Evolutionary conservation across 2,888 invertebrate species (phyloP).

Genomic region (Mayetiola destructor): DNA sequence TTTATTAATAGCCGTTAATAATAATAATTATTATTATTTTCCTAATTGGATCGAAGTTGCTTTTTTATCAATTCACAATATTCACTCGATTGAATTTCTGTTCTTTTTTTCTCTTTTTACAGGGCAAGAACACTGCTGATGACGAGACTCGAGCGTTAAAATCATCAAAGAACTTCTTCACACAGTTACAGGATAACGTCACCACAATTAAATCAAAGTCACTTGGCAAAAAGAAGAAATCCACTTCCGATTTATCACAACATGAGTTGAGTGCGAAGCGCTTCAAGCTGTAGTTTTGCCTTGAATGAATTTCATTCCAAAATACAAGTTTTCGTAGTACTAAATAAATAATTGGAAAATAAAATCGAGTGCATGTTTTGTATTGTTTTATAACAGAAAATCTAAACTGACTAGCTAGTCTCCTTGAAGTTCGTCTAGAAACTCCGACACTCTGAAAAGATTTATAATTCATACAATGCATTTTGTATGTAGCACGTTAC

Average conservation of each 20-base stretch:
- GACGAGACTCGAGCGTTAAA: slow-evolving; percentile 41
- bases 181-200: slow-evolving; percentile 66
- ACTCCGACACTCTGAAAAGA: too few relatives aligned
- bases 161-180: slow-evolving; percentile 75
- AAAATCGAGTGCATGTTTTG: too few relatives aligned
- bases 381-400: too few relatives aligned
- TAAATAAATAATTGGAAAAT: too few relatives aligned
- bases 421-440: too few relatives aligned
- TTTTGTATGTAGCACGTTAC: too few relatives aligned
- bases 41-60: too few relatives aligned
- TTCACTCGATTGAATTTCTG: background rate
- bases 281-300: background rate
- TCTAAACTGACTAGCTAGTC: too few relatives aligned
- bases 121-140: slow-evolving; percentile 33
- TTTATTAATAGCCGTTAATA: too few relatives aligned
- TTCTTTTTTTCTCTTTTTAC: slow-evolving; percentile 23
- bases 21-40: too few relatives aligned
- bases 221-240: background rate
- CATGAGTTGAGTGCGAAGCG: background rate
- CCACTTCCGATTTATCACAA: background rate
- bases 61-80: too few relatives aligned
- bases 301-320: background rate
- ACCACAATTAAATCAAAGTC: slow-evolving; percentile 39
- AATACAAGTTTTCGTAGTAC: slow-evolving; percentile 59
- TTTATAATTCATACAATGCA: too few relatives aligned